A percentile compares a stretch with the other conserved stretches of the same genome.
These are phyloP conservation scores for Apogon hyalosoma DNA, from an alignment of 2,797 vertebrate genomes.

Conservation along the genomic window DNA sequence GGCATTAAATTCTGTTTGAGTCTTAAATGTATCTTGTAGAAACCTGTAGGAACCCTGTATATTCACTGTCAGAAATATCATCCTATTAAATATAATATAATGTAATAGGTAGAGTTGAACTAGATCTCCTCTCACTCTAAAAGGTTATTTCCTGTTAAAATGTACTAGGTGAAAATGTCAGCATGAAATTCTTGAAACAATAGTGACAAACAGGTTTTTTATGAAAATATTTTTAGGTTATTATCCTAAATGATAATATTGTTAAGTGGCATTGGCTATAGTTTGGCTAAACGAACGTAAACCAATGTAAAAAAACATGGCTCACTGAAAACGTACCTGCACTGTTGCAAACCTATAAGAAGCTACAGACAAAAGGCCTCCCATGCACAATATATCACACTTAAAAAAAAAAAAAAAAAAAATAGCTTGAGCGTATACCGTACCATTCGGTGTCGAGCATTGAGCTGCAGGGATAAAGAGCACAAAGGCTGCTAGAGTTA, in stretches of 20 bases:
- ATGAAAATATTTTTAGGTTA: too few species aligned
- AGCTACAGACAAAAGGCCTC: background rate
- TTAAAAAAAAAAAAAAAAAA: conserved; percentile 4
- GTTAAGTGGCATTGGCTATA: too few species aligned
- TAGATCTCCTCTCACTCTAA: conserved; percentile 7
- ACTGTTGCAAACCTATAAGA: background rate
- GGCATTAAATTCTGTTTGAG: too few species aligned
- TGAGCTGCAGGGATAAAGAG: conserved; percentile 60
- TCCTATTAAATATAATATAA: too few species aligned
- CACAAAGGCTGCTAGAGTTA: conserved; percentile 59
- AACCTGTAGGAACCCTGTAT: too few species aligned
- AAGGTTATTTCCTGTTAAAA: background rate
- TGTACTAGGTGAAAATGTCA: background rate
- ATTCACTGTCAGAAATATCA: too few species aligned
- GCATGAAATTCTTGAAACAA: background rate
- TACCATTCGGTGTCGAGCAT: conserved; percentile 60
- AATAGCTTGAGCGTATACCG: conserved; percentile 44
- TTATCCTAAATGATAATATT: too few species aligned
- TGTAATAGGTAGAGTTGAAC: background rate
- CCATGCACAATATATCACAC: conserved; percentile 3
- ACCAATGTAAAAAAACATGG: background rate
- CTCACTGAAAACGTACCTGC: background rate
- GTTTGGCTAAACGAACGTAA: background rate
- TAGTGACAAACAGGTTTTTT: too few species aligned
- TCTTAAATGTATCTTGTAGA: too few species aligned